Conservation (phyloP, 2,113 vertebrate genomes). For the Aphyosemion australe region DNA sequence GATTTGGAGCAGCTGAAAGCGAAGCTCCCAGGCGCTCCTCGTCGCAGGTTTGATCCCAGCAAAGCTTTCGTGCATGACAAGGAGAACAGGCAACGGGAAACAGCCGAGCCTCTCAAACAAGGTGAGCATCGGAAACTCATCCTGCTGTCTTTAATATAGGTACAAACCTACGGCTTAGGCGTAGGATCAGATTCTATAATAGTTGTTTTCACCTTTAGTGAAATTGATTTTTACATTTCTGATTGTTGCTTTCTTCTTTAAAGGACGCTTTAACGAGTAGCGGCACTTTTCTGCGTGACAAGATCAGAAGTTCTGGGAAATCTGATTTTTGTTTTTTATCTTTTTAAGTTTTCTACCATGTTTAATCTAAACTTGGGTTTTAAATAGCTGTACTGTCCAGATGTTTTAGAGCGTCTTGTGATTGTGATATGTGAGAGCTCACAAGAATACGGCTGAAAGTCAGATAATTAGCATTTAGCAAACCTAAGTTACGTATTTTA, state of each 20-base stretch:
- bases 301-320: too few species aligned
- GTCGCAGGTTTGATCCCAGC: slow-evolving; percentile 84
- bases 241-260: slow-evolving; percentile 33
- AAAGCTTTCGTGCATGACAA: slow-evolving; percentile 92
- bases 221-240: background rate
- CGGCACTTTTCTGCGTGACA: slow-evolving; percentile 13
- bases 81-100: slow-evolving; percentile 84
- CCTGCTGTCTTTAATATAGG: background rate
- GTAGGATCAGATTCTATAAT: background rate
- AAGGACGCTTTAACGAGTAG: slow-evolving; percentile 55
- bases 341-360: background rate
- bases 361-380: too few species aligned
- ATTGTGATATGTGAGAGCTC: too few species aligned
- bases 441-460: too few species aligned
- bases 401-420: too few species aligned
- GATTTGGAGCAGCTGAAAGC: slow-evolving; percentile 81
- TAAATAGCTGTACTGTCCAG: too few species aligned
- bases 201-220: background rate
- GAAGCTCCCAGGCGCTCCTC: slow-evolving; percentile 59
- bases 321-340: background rate
- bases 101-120: slow-evolving; percentile 77
- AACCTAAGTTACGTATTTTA: too few species aligned
- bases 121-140: slow-evolving; percentile 66
- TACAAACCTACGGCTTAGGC: background rate
- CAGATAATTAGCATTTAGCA: too few species aligned